A percentile compares a stretch with the other conserved stretches of the same genome.
Conservation (phyloP, 2,797 vertebrate species). For the Eospalax fontanierii region DNA sequence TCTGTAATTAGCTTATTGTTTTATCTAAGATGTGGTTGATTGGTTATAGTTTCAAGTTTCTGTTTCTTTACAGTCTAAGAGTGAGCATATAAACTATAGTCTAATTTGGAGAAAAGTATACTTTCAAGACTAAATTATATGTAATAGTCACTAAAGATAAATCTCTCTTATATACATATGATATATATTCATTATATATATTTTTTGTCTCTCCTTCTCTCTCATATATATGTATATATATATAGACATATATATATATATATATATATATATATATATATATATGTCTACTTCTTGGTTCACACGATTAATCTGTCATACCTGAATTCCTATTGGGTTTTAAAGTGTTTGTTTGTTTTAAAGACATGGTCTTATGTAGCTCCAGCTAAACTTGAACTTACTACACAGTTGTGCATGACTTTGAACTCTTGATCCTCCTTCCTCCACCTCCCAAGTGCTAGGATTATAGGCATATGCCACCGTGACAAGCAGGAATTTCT, state of each 20-base stretch:
- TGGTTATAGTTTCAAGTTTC: conserved; percentile 10
- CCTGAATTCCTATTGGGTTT: not conserved
- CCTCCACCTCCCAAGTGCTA: not conserved
- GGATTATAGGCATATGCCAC: not conserved
- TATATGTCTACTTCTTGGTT: not conserved
- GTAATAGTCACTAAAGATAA: conserved; percentile 8
- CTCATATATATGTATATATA: too few relatives aligned
- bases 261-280: too few relatives aligned
- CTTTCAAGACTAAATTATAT: not conserved
- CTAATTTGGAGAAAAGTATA: not conserved
- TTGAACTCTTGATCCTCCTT: not conserved
- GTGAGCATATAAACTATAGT: not conserved
- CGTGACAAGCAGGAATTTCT: not conserved
- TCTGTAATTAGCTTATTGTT: not conserved
- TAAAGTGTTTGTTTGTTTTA: not conserved
- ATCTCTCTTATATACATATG: not conserved
- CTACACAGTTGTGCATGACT: not conserved
- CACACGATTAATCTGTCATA: not conserved
- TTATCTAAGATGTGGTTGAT: not conserved
- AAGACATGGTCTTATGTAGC: not conserved
- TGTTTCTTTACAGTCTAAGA: conserved; percentile 13
- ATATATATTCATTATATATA: too few relatives aligned
- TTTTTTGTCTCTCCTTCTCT: too few relatives aligned
- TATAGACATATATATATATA: too few relatives aligned
- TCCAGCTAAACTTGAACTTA: not conserved